These are phyloP conservation scores for Sebastes umbrosus DNA, from an alignment of 2,797 vertebrate genomes.

Conservation along the genomic window DNA sequence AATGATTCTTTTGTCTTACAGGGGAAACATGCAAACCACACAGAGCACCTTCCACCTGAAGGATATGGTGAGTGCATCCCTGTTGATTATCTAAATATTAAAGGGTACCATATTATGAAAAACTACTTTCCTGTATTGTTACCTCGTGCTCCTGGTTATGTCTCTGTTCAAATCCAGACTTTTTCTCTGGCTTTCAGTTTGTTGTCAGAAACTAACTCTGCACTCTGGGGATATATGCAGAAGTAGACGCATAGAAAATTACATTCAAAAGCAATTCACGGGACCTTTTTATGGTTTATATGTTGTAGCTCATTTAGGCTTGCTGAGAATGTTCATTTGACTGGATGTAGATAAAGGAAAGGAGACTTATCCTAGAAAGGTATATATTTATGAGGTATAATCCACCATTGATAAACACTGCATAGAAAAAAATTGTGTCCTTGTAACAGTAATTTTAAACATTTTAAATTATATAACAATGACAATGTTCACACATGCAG, in stretches of 20 bases:
- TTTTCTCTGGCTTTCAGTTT: neutral
- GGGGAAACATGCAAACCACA: slow-evolving; percentile 93
- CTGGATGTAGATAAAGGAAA: neutral
- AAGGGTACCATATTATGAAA: neutral
- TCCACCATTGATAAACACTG: neutral
- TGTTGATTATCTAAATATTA: neutral
- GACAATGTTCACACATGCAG: neutral
- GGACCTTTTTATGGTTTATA: neutral
- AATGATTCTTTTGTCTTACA: slow-evolving; percentile 73
- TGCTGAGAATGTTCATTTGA: neutral
- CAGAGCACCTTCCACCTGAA: slow-evolving; percentile 94
- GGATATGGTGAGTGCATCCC: slow-evolving; percentile 87
- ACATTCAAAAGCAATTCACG: neutral
- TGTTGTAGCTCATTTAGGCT: neutral
- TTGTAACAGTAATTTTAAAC: neutral
- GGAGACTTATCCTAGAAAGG: neutral
- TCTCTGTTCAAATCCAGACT: neutral
- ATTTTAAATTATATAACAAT: neutral
- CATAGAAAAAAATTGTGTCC: neutral
- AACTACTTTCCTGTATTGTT: neutral
- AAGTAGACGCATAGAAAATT: neutral
- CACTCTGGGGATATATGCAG: neutral
- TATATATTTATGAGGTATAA: neutral
- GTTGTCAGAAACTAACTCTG: neutral
- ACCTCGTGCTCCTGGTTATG: neutral